Conservation (phyloP, 2,888 invertebrate species). For the Capitulum mitella region DNA sequence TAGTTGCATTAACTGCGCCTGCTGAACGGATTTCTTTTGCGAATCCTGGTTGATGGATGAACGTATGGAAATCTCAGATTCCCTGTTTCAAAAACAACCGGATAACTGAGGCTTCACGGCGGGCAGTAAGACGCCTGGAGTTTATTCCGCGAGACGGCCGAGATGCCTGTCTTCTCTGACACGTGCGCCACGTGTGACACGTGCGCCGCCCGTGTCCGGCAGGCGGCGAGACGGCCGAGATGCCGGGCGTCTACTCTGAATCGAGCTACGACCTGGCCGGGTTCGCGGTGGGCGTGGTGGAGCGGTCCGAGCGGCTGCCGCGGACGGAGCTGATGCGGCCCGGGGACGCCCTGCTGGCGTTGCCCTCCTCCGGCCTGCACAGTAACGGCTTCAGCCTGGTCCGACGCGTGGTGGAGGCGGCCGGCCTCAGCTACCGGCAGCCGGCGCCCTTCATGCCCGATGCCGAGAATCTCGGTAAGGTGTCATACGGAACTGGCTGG, state of each 20-base stretch:
- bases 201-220: no score
- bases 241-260: constrained; percentile 84
- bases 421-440: constrained; percentile 53
- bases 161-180: no score
- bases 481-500: background rate
- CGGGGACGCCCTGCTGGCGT: constrained; percentile 74
- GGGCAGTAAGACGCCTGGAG: no score
- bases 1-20: no score
- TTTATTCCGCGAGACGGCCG: no score
- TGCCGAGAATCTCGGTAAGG: constrained; percentile 32
- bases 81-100: no score
- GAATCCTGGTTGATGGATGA: no score
- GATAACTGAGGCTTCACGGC: no score
- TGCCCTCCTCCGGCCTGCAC: constrained; percentile 86
- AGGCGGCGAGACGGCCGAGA: constrained; percentile 95
- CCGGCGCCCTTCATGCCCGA: constrained; percentile 34
- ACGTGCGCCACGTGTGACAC: no score
- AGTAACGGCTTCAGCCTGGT: constrained; percentile 91
- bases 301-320: constrained; percentile 66
- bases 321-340: constrained; percentile 55
- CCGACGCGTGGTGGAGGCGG: constrained; percentile 63
- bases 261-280: constrained; percentile 94
- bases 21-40: no score
- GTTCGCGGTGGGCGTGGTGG: constrained; percentile 89
- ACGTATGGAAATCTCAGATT: no score